Evolutionary conservation across 2,113 vertebrate genomes (phyloP), one percentile per base, ranked within the genome.

Genomic region (Corynorhinus townsendii): DNA sequence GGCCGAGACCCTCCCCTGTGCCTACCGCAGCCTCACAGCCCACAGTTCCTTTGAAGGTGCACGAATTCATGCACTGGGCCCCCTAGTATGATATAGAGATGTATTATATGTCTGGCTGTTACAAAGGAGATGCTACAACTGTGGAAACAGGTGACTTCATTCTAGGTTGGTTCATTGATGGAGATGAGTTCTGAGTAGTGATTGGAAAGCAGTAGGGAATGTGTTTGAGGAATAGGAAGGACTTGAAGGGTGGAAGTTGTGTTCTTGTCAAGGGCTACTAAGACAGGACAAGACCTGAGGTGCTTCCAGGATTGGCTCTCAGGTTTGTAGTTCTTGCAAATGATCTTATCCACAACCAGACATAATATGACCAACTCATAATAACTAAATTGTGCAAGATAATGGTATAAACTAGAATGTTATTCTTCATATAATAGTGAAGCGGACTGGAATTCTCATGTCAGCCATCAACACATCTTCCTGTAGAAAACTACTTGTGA

Each of bases 181-280:
- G 56, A 30, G 15, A 56, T 5, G 40, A 45, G 0, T n/a, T 38
- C 38, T 7, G 30, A 52, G 66, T 56, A 15, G 16, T 68, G 68
- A 40, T 1, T 9, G 26, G 43, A 33, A 33, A 15, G 83, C 38
- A 8, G 49, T 30, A 14, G 20, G 30, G 11, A 45, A 2, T 30
- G 52, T 87, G 49, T 79, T 9, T 16, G 28, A 16, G 28, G 24
- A n/a, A 30, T 17, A 40, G 35, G 62, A 45, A 4, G 20, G 11
- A 8, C 5, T 5, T 30, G n/a, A 11, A 2, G 35, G 24, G 2
- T 3, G 7, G 38, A 30, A 28, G 35, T 26, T 10, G 17, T 40
- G 5, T 4, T n/a, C 49, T 14, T 16, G 20, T n/a, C 20, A 0
- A 1, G 68, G 79, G 3, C 3, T 56, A 43, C 72, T 28, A 12